phyloP scores from a whole-genome alignment of 2,888 invertebrate genomes.

The Melanophora roralis region DNA sequence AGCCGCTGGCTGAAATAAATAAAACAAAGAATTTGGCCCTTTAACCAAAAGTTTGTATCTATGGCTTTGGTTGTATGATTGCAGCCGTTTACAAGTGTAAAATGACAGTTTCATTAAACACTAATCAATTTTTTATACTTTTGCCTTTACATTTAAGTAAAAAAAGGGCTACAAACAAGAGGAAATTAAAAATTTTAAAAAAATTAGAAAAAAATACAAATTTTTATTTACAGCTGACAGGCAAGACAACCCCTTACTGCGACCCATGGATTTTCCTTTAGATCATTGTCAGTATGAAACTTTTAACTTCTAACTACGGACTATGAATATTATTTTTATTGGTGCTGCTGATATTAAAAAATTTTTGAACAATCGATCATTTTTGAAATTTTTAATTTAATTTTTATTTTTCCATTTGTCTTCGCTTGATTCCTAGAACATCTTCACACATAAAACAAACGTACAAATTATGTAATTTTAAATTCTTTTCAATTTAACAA shows the following conservation, averaged over 20 bases:
- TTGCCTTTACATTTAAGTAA: too few species aligned
- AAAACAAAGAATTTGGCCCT: conserved; percentile 52
- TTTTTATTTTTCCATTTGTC: neutral
- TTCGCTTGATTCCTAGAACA: conserved; percentile 7
- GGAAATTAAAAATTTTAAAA: conserved; percentile 50
- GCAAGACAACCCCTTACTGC: conserved; percentile 46
- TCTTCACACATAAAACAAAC: neutral
- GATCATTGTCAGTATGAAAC: neutral
- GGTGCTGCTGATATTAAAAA: conserved; percentile 46
- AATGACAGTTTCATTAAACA: conserved; percentile 54
- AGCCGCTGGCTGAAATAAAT: conserved; percentile 20
- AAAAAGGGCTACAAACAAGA: conserved; percentile 9
- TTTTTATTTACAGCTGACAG: conserved; percentile 59
- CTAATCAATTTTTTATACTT: conserved; percentile 51
- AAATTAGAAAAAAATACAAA: conserved; percentile 54
- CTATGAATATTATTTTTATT: neutral
- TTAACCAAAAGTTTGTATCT: conserved; percentile 11
- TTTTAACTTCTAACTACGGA: neutral
- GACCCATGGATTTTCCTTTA: neutral
- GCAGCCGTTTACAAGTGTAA: conserved; percentile 49
- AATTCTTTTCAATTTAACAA: neutral
- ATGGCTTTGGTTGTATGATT: neutral
- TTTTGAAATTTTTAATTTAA: conserved; percentile 18
- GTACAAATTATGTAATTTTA: conserved; percentile 55
- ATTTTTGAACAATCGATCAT: conserved; percentile 56